phyloP scores from a whole-genome alignment of 2,797 vertebrate genomes.

The Hippoglossus hippoglossus region DNA sequence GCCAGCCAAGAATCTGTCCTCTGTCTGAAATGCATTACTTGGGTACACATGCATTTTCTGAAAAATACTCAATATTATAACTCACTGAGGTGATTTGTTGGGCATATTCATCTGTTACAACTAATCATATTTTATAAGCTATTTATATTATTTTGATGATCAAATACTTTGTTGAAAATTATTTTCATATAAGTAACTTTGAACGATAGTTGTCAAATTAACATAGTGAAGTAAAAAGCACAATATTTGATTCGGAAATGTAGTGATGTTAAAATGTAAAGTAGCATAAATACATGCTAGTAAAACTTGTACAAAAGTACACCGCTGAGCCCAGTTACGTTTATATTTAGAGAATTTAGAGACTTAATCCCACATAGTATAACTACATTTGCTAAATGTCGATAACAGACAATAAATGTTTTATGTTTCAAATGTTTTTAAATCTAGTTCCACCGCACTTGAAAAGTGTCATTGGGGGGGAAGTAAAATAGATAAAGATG shows the following conservation, averaged over 20 bases:
- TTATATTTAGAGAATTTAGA: no score
- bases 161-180: background rate
- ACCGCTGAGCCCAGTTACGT: background rate
- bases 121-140: background rate
- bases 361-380: no score
- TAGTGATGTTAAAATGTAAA: background rate
- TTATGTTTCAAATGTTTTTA: background rate
- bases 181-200: background rate
- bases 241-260: background rate
- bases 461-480: no score
- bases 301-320: background rate
- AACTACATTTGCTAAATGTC: background rate
- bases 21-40: background rate
- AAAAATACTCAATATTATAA: no score
- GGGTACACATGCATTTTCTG: background rate
- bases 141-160: background rate
- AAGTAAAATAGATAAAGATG: background rate
- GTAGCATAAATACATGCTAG: background rate
- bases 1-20: conserved; percentile 1
- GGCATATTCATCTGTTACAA: background rate
- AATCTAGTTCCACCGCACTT: background rate
- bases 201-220: background rate
- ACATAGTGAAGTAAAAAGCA: background rate
- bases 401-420: background rate
- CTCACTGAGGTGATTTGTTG: no score